Percentiles rank a stretch among this genome's conserved stretches.
These are phyloP conservation scores for Siniperca obscura DNA, from an alignment of 2,797 vertebrate genomes.

Conservation along the genomic window DNA sequence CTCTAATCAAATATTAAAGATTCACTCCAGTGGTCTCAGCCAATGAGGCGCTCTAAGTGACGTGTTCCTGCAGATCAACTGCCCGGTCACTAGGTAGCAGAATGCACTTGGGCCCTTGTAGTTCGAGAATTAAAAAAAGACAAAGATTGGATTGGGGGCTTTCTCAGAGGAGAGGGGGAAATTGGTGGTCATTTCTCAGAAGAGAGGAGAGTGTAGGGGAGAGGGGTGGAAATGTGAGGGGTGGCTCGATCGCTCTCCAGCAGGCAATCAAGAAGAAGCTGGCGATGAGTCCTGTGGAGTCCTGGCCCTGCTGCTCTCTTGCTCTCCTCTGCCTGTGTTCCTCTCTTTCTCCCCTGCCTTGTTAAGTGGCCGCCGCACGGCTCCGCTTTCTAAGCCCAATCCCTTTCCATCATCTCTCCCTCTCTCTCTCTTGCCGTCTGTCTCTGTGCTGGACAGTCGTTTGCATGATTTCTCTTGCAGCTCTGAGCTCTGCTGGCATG, in stretches of 20 bases:
- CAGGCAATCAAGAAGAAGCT: slow-evolving; percentile 65
- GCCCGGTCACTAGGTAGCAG: slow-evolving; percentile 55
- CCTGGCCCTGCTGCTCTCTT: slow-evolving; percentile 48
- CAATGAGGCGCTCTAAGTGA: slow-evolving; percentile 62
- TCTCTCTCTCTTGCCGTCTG: slow-evolving; percentile 17
- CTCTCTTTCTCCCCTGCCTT: slow-evolving; percentile 54
- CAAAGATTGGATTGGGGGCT: slow-evolving; percentile 46
- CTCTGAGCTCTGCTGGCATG: slow-evolving; percentile 55
- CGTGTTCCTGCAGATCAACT: slow-evolving; percentile 27
- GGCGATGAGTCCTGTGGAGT: slow-evolving; percentile 57
- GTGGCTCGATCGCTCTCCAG: slow-evolving; percentile 61
- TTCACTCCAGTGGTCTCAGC: slow-evolving; percentile 74
- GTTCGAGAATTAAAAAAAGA: slow-evolving; percentile 30
- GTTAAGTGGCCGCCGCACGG: slow-evolving; percentile 69
- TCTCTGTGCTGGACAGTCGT: slow-evolving; percentile 46
- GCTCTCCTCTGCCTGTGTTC: slow-evolving; percentile 42
- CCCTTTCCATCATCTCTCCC: slow-evolving; percentile 34
- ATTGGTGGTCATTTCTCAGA: slow-evolving; percentile 71
- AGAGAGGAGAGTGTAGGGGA: slow-evolving; percentile 44
- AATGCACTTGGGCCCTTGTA: slow-evolving; percentile 53
- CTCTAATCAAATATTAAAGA: slow-evolving; percentile 89
- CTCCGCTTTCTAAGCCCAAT: slow-evolving; percentile 45
- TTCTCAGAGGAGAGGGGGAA: slow-evolving; percentile 49
- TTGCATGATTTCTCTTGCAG: slow-evolving; percentile 51
- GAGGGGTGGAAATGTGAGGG: slow-evolving; percentile 43